A percentile compares a stretch with the other conserved stretches of the same genome.
Conservation (phyloP, 2,888 invertebrate species). For the Hymenopus coronatus region DNA sequence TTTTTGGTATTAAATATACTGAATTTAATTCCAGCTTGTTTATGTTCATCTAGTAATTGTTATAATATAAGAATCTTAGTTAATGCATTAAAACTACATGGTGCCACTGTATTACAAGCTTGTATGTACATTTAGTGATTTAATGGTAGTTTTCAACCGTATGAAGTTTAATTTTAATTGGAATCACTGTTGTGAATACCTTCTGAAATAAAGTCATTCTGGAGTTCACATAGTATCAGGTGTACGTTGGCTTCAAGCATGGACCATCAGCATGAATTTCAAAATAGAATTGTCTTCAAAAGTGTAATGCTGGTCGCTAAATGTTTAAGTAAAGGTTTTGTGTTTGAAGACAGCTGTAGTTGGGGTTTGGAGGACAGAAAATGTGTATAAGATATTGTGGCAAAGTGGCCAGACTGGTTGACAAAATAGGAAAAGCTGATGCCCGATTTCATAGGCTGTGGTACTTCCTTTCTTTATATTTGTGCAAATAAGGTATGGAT, state of each 20-base stretch:
- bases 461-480: not conserved
- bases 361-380: slow-evolving; percentile 17
- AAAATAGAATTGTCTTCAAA: not conserved
- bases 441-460: slow-evolving; percentile 17
- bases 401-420: slow-evolving; percentile 30
- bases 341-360: not conserved
- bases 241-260: not conserved
- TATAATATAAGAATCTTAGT: no score
- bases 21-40: no score
- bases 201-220: not conserved
- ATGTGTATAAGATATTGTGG: slow-evolving; percentile 26
- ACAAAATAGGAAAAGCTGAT: slow-evolving; percentile 32
- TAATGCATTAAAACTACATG: not conserved
- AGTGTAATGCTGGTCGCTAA: not conserved
- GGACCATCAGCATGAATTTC: not conserved
- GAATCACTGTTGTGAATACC: not conserved
- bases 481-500: not conserved
- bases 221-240: not conserved
- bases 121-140: not conserved
- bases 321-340: not conserved
- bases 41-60: no score
- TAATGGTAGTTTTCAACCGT: not conserved
- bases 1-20: no score
- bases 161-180: not conserved
- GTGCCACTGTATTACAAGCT: not conserved